phyloP scores from a whole-genome alignment of 2,113 vertebrate species.

The Clinocottus analis region DNA sequence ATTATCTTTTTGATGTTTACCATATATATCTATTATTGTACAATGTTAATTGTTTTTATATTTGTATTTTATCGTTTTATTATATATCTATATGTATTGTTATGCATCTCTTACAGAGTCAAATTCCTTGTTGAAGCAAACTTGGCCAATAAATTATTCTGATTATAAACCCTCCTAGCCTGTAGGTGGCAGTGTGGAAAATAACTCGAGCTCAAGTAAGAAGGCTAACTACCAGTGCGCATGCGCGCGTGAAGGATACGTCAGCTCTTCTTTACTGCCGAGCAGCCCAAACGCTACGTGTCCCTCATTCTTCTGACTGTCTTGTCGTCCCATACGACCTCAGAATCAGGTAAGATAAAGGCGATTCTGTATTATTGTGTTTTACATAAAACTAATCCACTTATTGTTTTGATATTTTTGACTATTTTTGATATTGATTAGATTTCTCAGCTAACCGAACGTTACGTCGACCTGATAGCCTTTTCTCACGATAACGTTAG shows the following conservation, averaged over 20 bases:
- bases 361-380: rapidly evolving
- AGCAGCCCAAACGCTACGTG: slow-evolving; percentile 71
- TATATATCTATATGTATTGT: too few relatives aligned
- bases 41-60: too few relatives aligned
- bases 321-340: background rate
- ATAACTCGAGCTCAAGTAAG: rapidly evolving
- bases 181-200: slow-evolving; percentile 34
- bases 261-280: slow-evolving; percentile 65
- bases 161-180: slow-evolving; percentile 27
- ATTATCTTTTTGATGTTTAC: too few relatives aligned
- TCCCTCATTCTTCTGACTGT: slow-evolving; percentile 33
- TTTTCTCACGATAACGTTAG: background rate
- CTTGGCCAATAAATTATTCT: too few relatives aligned
- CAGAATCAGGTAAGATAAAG: slow-evolving; percentile 47
- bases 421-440: background rate
- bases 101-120: too few relatives aligned
- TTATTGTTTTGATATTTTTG: rapidly evolving
- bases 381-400: rapidly evolving
- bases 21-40: too few relatives aligned
- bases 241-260: slow-evolving; percentile 74
- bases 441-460: background rate
- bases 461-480: slow-evolving; percentile 12
- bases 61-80: too few relatives aligned
- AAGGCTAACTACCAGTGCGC: slow-evolving; percentile 49
- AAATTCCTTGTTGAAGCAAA: too few relatives aligned